Evolutionary conservation across 1,140 invertebrate genomes (phyloP).

Genomic region (Drosophila kanapiae): DNA sequence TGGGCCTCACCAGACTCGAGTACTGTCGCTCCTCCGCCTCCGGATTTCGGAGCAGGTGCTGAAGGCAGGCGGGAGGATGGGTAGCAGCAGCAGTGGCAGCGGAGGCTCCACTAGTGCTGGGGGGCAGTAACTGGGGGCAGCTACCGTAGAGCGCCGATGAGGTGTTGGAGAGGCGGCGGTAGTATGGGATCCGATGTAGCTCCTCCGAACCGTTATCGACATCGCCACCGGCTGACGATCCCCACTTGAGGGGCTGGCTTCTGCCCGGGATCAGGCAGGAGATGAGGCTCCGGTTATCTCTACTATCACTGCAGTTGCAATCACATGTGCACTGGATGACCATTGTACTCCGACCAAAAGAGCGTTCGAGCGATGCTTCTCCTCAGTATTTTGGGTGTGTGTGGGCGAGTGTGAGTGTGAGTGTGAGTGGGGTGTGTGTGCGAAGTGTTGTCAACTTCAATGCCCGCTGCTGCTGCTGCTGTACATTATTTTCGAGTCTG

Average conservation of each 20-base stretch:
- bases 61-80: constrained; percentile 28
- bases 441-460: constrained; percentile 56
- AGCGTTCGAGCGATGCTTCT: constrained; percentile 7
- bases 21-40: constrained; percentile 45
- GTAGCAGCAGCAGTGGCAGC: constrained; percentile 7
- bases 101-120: constrained; percentile 28
- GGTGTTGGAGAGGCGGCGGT: constrained; percentile 80
- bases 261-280: constrained; percentile 63
- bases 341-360: constrained; percentile 61
- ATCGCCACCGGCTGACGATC: constrained; percentile 58
- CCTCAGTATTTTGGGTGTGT: constrained; percentile 14
- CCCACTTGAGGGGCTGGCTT: constrained; percentile 34
- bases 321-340: constrained; percentile 83
- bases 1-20: constrained; percentile 65
- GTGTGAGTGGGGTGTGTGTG: constrained; percentile 24
- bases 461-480: constrained; percentile 20
- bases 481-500: constrained; percentile 57
- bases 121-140: constrained; percentile 70
- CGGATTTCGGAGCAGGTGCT: constrained; percentile 24
- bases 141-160: constrained; percentile 80
- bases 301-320: constrained; percentile 82
- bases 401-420: constrained; percentile 6
- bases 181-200: constrained; percentile 62
- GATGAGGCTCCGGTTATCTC: constrained; percentile 72
- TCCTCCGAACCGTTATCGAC: constrained; percentile 72